Evolutionary conservation across 2,797 vertebrate species (phyloP).

Genomic region (Alfaro cultratus): DNA sequence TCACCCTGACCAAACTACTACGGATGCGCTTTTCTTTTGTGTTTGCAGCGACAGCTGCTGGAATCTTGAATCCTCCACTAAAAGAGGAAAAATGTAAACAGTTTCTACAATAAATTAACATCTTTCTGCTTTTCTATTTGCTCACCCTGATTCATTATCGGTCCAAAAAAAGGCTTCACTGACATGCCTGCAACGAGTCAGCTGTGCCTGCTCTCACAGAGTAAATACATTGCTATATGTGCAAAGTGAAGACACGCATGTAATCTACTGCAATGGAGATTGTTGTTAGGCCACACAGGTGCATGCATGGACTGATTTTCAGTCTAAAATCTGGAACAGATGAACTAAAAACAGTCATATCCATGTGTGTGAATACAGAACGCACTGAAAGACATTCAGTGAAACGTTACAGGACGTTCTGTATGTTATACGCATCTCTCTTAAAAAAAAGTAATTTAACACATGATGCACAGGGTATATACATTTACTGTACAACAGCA

Average conservation of each 20-base stretch:
- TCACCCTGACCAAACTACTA: neutral
- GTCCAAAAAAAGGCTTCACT: conserved; percentile 10
- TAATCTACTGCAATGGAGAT: conserved; percentile 18
- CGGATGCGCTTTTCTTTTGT: neutral
- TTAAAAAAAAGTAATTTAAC: conserved; percentile 48
- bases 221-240: conserved; percentile 42
- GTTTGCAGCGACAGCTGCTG: neutral
- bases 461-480: conserved; percentile 66
- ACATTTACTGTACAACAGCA: conserved; percentile 73
- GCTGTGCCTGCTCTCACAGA: neutral
- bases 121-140: neutral
- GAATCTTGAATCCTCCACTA: neutral
- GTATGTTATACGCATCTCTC: conserved; percentile 33
- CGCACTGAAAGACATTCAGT: conserved; percentile 49
- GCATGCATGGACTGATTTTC: conserved; percentile 58
- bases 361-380: conserved; percentile 35
- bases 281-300: conserved; percentile 43
- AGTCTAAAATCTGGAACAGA: conserved; percentile 42
- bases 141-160: neutral
- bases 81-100: neutral
- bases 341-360: conserved; percentile 60
- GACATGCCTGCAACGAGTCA: conserved; percentile 14
- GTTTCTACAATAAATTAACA: conserved; percentile 1
- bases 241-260: conserved; percentile 42
- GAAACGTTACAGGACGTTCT: conserved; percentile 36